phyloP scores from a whole-genome alignment of 2,888 invertebrate genomes.

The Congeria kusceri region DNA sequence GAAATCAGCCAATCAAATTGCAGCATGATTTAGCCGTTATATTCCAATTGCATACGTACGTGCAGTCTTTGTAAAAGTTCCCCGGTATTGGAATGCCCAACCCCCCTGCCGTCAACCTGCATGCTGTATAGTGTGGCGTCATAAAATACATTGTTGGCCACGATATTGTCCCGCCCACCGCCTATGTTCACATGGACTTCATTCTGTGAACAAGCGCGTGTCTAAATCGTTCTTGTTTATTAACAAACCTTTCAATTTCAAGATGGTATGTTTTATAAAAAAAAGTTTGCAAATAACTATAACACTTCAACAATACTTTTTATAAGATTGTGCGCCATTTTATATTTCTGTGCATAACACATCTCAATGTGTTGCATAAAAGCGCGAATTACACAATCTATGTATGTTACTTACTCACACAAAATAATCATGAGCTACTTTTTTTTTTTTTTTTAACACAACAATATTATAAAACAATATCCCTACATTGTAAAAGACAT shows the following conservation, averaged over 20 bases:
- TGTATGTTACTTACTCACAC: too few species aligned
- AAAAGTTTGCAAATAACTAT: too few species aligned
- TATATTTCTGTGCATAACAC: too few species aligned
- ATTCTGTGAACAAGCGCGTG: constrained; percentile 53
- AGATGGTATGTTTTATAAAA: too few species aligned
- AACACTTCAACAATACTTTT: too few species aligned
- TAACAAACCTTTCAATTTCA: too few species aligned
- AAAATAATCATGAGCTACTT: too few species aligned
- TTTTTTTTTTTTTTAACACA: too few species aligned
- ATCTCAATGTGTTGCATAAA: not conserved
- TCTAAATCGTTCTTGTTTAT: too few species aligned
- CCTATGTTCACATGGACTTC: constrained; percentile 71
- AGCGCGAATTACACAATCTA: not conserved
- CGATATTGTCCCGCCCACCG: constrained; percentile 72
- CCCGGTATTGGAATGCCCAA: constrained; percentile 15
- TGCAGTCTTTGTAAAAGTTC: constrained; percentile 23
- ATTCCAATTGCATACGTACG: constrained; percentile 5
- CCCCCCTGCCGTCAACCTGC: constrained; percentile 68
- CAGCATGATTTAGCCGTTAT: too few species aligned
- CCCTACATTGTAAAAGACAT: constrained; percentile 75
- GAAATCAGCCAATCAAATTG: too few species aligned
- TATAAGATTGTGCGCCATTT: too few species aligned
- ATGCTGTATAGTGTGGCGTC: constrained; percentile 61
- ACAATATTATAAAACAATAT: not conserved
- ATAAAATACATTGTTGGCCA: constrained; percentile 71